A percentile compares a stretch with the other conserved stretches of the same genome.
phyloP scores from a whole-genome alignment of 2,797 vertebrate species.

The Channa striata region DNA sequence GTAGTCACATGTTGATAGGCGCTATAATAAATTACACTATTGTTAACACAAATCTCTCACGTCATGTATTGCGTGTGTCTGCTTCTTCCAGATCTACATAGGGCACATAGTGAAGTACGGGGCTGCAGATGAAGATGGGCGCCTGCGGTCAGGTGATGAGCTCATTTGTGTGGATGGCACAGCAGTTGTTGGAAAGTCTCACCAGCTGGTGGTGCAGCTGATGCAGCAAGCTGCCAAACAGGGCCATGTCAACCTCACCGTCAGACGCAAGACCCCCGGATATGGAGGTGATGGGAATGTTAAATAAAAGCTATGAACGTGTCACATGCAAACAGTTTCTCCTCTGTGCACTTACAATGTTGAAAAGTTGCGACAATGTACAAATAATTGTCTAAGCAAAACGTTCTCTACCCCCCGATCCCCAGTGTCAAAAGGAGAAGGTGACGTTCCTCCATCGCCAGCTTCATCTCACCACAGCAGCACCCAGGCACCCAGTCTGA shows the following conservation, averaged over 20 bases:
- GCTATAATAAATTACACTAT: not conserved
- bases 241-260: constrained; percentile 97
- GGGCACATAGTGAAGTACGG: constrained; percentile 98
- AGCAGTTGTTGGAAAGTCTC: constrained; percentile 96
- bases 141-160: constrained; percentile 96
- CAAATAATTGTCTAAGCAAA: not conserved
- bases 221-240: constrained; percentile 99
- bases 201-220: constrained; percentile 98
- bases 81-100: constrained; percentile 92
- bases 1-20: constrained; percentile 2
- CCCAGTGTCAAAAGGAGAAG: constrained; percentile 91
- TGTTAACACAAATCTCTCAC: not conserved
- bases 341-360: not conserved
- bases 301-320: constrained; percentile 8
- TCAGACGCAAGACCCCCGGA: constrained; percentile 92
- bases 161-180: constrained; percentile 98
- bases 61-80: not conserved
- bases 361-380: too few species aligned
- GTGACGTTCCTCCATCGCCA: constrained; percentile 92
- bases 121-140: constrained; percentile 95
- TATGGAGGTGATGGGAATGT: constrained; percentile 87
- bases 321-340: not conserved
- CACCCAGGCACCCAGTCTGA: constrained; percentile 94
- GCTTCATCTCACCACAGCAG: constrained; percentile 98
- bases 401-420: not conserved